phyloP scores from a whole-genome alignment of 2,797 vertebrate species.

The Poecilia velifera region DNA sequence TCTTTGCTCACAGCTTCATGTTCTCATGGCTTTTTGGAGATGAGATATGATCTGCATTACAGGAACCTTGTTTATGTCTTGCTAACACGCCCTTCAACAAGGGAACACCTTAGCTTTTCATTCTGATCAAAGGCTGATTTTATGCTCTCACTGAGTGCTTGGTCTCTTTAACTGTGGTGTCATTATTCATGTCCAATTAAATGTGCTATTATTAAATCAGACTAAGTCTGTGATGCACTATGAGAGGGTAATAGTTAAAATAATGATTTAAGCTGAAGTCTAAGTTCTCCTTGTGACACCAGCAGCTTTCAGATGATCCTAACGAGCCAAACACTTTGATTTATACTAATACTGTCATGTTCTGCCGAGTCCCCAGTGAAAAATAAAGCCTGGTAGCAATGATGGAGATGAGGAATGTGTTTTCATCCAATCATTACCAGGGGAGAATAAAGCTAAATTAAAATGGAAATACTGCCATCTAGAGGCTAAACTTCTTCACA shows the following conservation, averaged over 20 bases:
- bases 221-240: slow-evolving; percentile 19
- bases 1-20: background rate
- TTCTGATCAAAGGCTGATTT: slow-evolving; percentile 2
- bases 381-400: slow-evolving; percentile 26
- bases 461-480: slow-evolving; percentile 65
- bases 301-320: slow-evolving; percentile 7
- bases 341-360: slow-evolving; percentile 32
- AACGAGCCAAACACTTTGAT: slow-evolving; percentile 15
- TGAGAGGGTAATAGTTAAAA: slow-evolving; percentile 24
- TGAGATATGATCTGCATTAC: slow-evolving; percentile 12
- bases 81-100: slow-evolving; percentile 4
- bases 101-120: background rate
- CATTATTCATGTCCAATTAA: slow-evolving; percentile 54
- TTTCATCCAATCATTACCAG: slow-evolving; percentile 9
- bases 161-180: background rate
- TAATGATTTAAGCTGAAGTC: slow-evolving; percentile 31
- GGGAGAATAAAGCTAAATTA: background rate
- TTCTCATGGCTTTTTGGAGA: background rate
- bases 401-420: slow-evolving; percentile 8
- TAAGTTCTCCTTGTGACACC: slow-evolving; percentile 21
- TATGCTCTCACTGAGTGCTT: background rate
- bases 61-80: background rate
- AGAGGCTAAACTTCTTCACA: slow-evolving; percentile 27
- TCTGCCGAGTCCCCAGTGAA: slow-evolving; percentile 36
- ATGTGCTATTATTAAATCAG: slow-evolving; percentile 52